Percentiles rank a stretch among this genome's conserved stretches.
These are phyloP conservation scores for Zosterops japonicus DNA, from an alignment of 2,113 vertebrate genomes.

Conservation along the genomic window DNA sequence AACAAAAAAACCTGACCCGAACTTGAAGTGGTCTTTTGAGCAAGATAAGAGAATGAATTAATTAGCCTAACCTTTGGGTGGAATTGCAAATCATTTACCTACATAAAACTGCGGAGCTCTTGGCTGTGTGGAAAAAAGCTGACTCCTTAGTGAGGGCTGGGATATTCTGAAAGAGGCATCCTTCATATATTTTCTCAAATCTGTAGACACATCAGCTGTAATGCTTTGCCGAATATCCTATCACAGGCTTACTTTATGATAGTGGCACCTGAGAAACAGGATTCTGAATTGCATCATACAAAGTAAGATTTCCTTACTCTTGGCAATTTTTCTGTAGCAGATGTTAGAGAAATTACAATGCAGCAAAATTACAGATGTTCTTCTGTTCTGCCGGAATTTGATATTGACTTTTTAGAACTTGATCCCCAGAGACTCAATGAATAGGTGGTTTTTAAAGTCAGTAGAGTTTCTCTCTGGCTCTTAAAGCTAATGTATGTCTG, in stretches of 20 bases:
- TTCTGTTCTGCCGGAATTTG: background rate
- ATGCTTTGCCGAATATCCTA: background rate
- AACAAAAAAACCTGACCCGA: background rate
- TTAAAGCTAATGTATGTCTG: background rate
- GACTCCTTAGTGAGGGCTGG: background rate
- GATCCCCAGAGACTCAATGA: background rate
- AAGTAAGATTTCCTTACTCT: background rate
- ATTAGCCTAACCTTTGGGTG: background rate
- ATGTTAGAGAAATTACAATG: background rate
- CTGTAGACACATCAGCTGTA: background rate
- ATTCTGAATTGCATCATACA: background rate
- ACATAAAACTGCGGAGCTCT: background rate
- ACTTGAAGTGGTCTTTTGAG: background rate
- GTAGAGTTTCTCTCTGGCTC: background rate
- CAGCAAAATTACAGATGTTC: background rate
- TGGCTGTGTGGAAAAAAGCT: background rate
- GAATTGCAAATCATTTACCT: background rate
- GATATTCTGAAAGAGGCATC: background rate
- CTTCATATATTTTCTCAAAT: background rate
- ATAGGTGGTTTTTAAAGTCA: background rate
- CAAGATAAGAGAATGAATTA: background rate
- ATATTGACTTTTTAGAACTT: background rate
- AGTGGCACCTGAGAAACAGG: background rate
- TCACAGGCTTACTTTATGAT: background rate
- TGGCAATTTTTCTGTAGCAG: background rate